Evolutionary conservation across 1,140 invertebrate genomes (phyloP).

Genomic region (Geopemphigus sp.): DNA sequence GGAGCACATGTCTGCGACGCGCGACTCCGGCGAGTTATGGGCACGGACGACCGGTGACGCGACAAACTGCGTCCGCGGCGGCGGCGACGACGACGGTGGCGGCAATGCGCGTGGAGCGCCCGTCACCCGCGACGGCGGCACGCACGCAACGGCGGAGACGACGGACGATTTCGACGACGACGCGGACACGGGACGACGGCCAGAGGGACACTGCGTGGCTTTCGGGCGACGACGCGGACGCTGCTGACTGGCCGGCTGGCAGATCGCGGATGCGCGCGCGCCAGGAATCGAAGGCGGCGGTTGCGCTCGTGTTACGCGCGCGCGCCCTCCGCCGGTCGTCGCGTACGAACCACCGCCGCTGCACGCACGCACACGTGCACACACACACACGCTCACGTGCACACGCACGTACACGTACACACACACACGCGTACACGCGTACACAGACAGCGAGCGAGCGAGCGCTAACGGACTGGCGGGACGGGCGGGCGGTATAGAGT

Average conservation of each 20-base stretch:
- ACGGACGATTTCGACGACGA: not conserved
- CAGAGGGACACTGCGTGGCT: constrained; percentile 24
- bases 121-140: not conserved
- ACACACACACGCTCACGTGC: too few species aligned
- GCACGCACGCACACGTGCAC: too few species aligned
- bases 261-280: not conserved
- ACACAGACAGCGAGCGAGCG: not conserved
- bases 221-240: not conserved
- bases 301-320: too few species aligned
- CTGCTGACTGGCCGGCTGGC: too few species aligned
- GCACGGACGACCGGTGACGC: too few species aligned
- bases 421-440: too few species aligned
- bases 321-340: too few species aligned
- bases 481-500: not conserved
- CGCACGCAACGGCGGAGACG: not conserved
- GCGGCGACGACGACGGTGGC: not conserved
- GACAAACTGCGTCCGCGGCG: too few species aligned
- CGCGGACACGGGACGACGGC: not conserved
- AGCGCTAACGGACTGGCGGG: not conserved
- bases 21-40: too few species aligned
- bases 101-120: too few species aligned
- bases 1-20: not conserved
- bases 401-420: not conserved
- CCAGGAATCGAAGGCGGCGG: not conserved
- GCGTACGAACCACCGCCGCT: too few species aligned